Evolutionary conservation across 1,140 invertebrate genomes (phyloP), one percentile per base, ranked within the genome.

Genomic region (Drosophila tropicalis): DNA sequence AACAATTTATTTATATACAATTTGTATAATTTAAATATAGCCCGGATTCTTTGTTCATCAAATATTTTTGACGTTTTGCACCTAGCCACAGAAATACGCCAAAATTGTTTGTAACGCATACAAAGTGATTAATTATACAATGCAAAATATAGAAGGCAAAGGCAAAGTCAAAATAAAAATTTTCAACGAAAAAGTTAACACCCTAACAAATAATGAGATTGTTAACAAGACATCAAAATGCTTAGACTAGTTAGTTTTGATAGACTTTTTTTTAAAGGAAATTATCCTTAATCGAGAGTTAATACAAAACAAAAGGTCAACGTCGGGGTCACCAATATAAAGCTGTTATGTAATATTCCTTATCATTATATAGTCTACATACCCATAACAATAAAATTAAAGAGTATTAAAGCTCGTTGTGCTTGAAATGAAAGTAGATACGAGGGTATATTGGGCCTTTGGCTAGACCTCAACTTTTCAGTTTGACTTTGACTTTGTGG

Each of bases 401-500:
- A 51, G 19, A 51, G 19, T 19, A 47, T 58, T 19, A 36, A 36
- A 58, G 32, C 56, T 67, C 57, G 56, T 29, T 55, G 61, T 32
- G 57, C 22, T 65, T 25, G 62, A 72, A 79, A 76, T 64, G 76
- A 78, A 76, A 78, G 76, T 78, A 39, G 56, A 40, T 62, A 68
- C 76, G 76, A 79, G 72, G 72, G 72, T 76, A 72, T 44, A 36
- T 72, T 55, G 73, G 55, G 61, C 68, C 72, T 61, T 62, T 61
- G 64, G 56, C 60, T 60, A 61, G 41, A 41, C 54, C 22, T 6
- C 32, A 39, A 40, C 29, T 22, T 54, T 78, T 74, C 44, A 78
- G 77, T 80, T 78, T 80, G 71, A 57, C 67, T 78, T 78, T 78
- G 71, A 77, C 77, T 74, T 74, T 67, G 54, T 56, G 63, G 51